Evolutionary conservation across 2,888 invertebrate species (phyloP).

Genomic region (Aspidapion aeneum): DNA sequence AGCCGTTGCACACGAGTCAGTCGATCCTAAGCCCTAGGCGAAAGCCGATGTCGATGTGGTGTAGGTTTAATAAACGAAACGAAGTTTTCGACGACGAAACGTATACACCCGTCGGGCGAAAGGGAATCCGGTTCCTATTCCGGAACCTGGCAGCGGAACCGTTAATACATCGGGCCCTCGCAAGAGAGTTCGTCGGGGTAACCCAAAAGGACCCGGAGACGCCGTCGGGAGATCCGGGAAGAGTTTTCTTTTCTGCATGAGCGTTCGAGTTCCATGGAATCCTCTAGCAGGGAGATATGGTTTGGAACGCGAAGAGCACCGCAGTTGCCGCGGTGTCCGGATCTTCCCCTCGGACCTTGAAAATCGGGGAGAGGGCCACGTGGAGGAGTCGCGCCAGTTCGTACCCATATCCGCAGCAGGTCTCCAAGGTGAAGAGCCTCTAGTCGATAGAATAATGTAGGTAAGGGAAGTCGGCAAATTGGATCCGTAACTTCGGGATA

Average conservation of each 20-base stretch:
- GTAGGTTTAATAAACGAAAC: constrained; percentile 13
- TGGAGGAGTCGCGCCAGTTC: constrained; percentile 31
- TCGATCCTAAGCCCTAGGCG: constrained; percentile 56
- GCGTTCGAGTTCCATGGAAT: constrained; percentile 53
- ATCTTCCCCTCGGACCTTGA: constrained; percentile 48
- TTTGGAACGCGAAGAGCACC: constrained; percentile 47
- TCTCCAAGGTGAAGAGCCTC: constrained; percentile 58
- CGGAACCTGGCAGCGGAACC: constrained; percentile 57
- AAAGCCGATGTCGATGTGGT: constrained; percentile 37
- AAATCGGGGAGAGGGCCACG: constrained; percentile 41
- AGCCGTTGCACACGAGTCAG: constrained; percentile 49
- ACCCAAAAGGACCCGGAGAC: constrained; percentile 19
- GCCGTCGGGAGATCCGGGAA: constrained; percentile 14
- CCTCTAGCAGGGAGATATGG: constrained; percentile 50
- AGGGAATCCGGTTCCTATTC: constrained; percentile 43
- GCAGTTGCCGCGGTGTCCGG: constrained; percentile 50
- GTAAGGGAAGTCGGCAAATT: constrained; percentile 59
- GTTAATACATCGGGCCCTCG: constrained; percentile 39
- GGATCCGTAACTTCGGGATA: constrained; percentile 64
- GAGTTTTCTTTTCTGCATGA: constrained; percentile 48
- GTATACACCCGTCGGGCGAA: constrained; percentile 16
- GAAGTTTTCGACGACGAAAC: no score
- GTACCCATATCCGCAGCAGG: constrained; percentile 73
- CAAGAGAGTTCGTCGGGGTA: constrained; percentile 19
- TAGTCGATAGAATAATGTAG: constrained; percentile 53